Percentiles rank a stretch among this genome's conserved stretches.
Evolutionary conservation across 2,888 invertebrate genomes (phyloP).

Genomic region (Mesoligia furuncula): DNA sequence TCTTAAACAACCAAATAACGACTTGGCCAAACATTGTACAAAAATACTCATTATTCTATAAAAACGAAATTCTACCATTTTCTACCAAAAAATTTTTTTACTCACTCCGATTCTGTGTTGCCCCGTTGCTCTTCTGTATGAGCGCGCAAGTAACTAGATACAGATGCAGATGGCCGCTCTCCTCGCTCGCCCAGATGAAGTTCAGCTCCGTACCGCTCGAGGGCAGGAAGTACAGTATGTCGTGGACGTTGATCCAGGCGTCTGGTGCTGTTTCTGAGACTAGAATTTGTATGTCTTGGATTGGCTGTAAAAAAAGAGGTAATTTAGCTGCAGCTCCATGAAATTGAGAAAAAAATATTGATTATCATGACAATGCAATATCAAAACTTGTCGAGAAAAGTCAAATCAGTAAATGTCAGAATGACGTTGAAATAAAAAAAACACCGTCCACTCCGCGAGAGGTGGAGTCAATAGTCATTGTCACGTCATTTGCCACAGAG

Average conservation of each 20-base stretch:
- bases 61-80: slow-evolving; percentile 13
- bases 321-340: too few relatives aligned
- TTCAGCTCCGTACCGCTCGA: slow-evolving; percentile 82
- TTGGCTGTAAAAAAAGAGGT: slow-evolving; percentile 66
- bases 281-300: slow-evolving; percentile 81
- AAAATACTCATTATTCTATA: neutral
- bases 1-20: neutral
- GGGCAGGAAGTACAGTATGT: slow-evolving; percentile 96
- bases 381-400: too few relatives aligned
- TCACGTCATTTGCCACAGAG: too few relatives aligned
- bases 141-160: slow-evolving; percentile 94
- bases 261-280: slow-evolving; percentile 90
- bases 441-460: too few relatives aligned
- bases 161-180: slow-evolving; percentile 96
- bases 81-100: neutral
- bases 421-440: too few relatives aligned
- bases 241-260: slow-evolving; percentile 98
- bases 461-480: too few relatives aligned
- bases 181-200: slow-evolving; percentile 98
- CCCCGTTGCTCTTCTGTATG: slow-evolving; percentile 53
- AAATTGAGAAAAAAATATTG: too few relatives aligned
- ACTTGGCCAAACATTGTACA: neutral
- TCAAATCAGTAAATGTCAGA: too few relatives aligned
- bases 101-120: slow-evolving; percentile 65
- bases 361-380: too few relatives aligned